These are phyloP conservation scores for Arion vulgaris DNA, from an alignment of 1,140 invertebrate genomes.

Conservation along the genomic window DNA sequence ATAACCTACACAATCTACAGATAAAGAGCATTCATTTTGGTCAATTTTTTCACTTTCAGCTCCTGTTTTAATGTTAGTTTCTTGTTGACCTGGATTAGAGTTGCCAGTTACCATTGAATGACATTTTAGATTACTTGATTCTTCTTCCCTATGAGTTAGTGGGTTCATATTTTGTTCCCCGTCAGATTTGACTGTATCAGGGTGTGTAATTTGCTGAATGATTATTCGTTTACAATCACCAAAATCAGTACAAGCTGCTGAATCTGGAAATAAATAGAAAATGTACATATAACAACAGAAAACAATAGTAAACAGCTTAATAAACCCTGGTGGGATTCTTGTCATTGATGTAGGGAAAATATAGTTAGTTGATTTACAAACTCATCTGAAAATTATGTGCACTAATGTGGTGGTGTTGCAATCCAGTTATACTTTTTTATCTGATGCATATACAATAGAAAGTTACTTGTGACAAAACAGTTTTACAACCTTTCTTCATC, in stretches of 20 bases:
- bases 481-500: no score
- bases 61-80: background rate
- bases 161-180: background rate
- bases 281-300: background rate
- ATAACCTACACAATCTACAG: background rate
- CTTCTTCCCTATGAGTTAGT: background rate
- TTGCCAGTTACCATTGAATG: background rate
- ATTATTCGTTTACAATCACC: background rate
- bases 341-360: no score
- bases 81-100: background rate
- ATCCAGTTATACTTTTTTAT: no score
- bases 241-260: background rate
- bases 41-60: background rate
- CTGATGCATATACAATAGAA: no score
- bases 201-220: background rate
- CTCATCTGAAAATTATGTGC: no score
- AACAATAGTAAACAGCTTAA: background rate
- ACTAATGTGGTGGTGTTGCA: no score
- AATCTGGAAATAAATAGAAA: background rate
- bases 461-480: no score
- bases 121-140: background rate
- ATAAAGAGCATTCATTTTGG: background rate
- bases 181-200: background rate
- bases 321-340: no score
- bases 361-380: no score